These are phyloP conservation scores for Hippoglossus stenolepis DNA, from an alignment of 2,113 vertebrate species.

Conservation along the genomic window DNA sequence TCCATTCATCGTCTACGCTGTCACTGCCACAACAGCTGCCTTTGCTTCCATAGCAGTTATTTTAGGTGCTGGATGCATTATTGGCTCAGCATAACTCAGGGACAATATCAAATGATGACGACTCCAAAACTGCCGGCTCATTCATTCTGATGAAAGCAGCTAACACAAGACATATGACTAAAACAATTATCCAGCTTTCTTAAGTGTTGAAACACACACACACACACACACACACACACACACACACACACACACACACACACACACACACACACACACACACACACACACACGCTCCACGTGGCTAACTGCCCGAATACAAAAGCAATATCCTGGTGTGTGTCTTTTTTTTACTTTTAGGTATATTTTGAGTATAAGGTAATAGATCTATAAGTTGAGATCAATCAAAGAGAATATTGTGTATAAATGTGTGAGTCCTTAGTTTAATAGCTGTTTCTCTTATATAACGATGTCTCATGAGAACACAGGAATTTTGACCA, in stretches of 20 bases:
- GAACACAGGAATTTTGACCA: no score
- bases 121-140: neutral
- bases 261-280: no score
- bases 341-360: neutral
- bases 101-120: neutral
- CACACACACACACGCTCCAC: neutral
- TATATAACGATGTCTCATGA: neutral
- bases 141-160: neutral
- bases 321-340: neutral
- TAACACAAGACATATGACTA: neutral
- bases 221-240: no score
- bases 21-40: constrained; percentile 1
- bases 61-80: neutral
- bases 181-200: neutral
- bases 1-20: constrained; percentile 1
- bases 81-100: neutral
- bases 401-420: no score
- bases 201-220: neutral
- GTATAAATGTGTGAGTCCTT: no score
- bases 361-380: no score
- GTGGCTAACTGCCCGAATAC: neutral
- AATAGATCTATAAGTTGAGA: no score
- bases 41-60: constrained; percentile 7
- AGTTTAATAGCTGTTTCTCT: no score
- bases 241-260: no score